phyloP scores from a whole-genome alignment of 64 coral and sea anemone genomes.

The Acropora tenuis region DNA sequence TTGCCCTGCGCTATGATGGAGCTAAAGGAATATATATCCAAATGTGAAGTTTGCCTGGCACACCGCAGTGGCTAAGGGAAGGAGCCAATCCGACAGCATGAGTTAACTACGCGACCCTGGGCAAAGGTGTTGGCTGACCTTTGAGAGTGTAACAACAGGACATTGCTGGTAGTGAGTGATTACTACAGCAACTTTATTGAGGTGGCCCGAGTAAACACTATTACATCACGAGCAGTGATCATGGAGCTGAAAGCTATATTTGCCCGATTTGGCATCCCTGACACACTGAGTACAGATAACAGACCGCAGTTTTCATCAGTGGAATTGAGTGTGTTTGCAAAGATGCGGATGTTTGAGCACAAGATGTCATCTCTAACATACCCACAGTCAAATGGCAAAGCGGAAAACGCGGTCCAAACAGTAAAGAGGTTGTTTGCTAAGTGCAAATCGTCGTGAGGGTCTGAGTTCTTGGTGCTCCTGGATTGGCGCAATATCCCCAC shows the following conservation, averaged over 20 bases:
- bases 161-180: constrained; percentile 9
- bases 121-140: constrained; percentile 48
- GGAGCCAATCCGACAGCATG: constrained; percentile 32
- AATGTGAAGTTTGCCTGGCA: constrained; percentile 23
- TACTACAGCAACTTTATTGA: no score
- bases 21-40: constrained; percentile 17
- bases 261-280: background rate
- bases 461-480: constrained; percentile 5
- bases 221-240: constrained; percentile 19
- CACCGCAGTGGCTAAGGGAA: constrained; percentile 28
- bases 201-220: background rate
- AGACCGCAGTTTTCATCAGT: background rate
- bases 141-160: background rate
- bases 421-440: constrained; percentile 16
- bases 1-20: constrained; percentile 35
- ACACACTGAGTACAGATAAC: constrained; percentile 28
- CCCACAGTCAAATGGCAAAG: constrained; percentile 38
- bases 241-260: constrained; percentile 29
- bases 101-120: constrained; percentile 33
- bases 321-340: constrained; percentile 20
- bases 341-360: constrained; percentile 25
- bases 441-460: constrained; percentile 8
- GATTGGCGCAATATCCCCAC: constrained; percentile 42
- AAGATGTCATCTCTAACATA: constrained; percentile 35
- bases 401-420: background rate